Evolutionary conservation across 2,888 invertebrate species (phyloP), one percentile per base, ranked within the genome.

Genomic region (Ditula angustiorana): DNA sequence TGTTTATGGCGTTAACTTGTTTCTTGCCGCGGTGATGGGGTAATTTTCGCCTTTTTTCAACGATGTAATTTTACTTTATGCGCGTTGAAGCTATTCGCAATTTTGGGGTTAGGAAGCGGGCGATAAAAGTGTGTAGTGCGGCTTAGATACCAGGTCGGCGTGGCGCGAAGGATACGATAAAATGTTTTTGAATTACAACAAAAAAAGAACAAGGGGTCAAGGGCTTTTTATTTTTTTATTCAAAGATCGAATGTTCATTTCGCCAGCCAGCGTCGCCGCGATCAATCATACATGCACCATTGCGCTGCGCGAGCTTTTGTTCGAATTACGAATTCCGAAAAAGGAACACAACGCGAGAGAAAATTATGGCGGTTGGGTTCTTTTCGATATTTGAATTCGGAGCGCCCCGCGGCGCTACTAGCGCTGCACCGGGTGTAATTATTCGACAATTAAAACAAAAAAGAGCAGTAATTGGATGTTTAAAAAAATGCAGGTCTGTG

Each of bases 231-330:
- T 80, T 83, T 82, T n/a, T n/a, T n/a, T n/a, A n/a, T n/a, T 82
- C 75, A 75, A 80, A 83, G 83, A 83, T 84, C 79, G 82, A 82
- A 77, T 78, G 86, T 83, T 83, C 83, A 80, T 79, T 80, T 79
- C 74, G 76, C 70, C 70, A 72, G 78, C 74, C 70, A 72, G 78
- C 74, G 73, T 82, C 83, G 86, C 78, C 84, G 86, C 90, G 87
- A 92, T 92, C 92, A 90, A 92, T 92, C 92, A 92, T 88, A 86
- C 86, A 89, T 90, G 92, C 91, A 85, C 90, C 91, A 89, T 90
- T 90, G 92, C 88, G 83, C 84, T 78, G 85, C 80, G 85, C 84
- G 81, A 79, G 88, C 90, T 90, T 90, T 92, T 89, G 90, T 91
- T 88, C 87, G 85, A 87, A 87, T 88, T 88, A 88, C 90, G 85